Conservation (phyloP, 2,888 invertebrate genomes). For the Pachycephus smyrnensis region DNA sequence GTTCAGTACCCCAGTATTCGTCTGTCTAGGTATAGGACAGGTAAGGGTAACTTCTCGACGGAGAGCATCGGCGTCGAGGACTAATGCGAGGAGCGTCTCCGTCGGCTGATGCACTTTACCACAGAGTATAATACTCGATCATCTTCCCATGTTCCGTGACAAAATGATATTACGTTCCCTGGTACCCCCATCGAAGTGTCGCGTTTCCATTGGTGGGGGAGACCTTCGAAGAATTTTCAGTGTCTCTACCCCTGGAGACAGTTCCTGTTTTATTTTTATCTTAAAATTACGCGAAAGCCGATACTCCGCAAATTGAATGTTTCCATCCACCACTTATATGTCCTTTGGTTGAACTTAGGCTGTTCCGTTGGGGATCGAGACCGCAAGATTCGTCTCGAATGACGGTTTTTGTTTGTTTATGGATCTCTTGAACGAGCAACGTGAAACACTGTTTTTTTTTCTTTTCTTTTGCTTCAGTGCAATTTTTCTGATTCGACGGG, state of each 20-base stretch:
- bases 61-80: not conserved
- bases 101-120: not conserved
- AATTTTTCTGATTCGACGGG: not conserved
- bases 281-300: conserved; percentile 32
- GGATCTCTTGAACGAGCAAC: not conserved
- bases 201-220: conserved; percentile 18
- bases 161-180: conserved; percentile 25
- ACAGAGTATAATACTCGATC: not conserved
- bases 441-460: not conserved
- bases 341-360: conserved; percentile 28
- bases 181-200: conserved; percentile 14
- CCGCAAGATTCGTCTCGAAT: conserved; percentile 25
- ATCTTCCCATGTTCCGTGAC: not conserved
- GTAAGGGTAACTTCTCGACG: not conserved
- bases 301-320: conserved; percentile 61
- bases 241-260: not conserved
- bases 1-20: not conserved
- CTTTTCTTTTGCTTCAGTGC: not conserved
- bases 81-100: not conserved
- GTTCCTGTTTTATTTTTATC: conserved; percentile 23
- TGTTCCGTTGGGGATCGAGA: conserved; percentile 6
- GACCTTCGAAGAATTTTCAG: conserved; percentile 21
- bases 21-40: not conserved
- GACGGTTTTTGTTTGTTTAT: conserved; percentile 13
- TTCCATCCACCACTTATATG: conserved; percentile 40